Conservation (phyloP, 2,113 vertebrate species). For the Oncorhynchus clarkii region DNA sequence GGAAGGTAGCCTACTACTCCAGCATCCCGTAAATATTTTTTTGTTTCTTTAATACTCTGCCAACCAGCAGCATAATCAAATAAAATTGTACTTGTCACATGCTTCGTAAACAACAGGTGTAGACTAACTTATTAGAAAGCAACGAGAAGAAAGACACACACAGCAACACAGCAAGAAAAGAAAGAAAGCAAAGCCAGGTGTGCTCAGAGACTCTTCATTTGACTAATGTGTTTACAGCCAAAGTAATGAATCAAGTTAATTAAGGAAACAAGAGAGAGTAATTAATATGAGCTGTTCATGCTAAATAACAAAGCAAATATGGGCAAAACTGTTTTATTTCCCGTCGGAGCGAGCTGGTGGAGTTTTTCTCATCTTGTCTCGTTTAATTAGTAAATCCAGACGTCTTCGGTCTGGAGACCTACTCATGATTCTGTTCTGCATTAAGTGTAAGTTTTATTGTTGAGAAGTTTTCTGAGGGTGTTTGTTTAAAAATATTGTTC, state of each 20-base stretch:
- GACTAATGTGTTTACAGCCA: conserved; percentile 67
- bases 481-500: conserved; percentile 45
- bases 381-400: conserved; percentile 63
- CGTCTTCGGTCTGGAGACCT: conserved; percentile 61
- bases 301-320: conserved; percentile 74
- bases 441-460: conserved; percentile 42
- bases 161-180: conserved; percentile 38
- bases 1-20: background rate
- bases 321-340: conserved; percentile 69
- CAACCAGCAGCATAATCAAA: conserved; percentile 21
- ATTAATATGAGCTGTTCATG: conserved; percentile 66
- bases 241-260: conserved; percentile 61
- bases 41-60: conserved; percentile 50
- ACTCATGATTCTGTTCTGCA: conserved; percentile 48
- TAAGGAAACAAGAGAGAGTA: conserved; percentile 55
- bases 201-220: conserved; percentile 55
- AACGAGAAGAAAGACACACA: conserved; percentile 22
- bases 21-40: conserved; percentile 53
- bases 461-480: conserved; percentile 60
- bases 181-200: conserved; percentile 66
- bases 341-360: conserved; percentile 42
- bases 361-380: conserved; percentile 27
- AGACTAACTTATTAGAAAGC: too few relatives aligned
- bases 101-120: too few relatives aligned
- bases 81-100: too few relatives aligned